These are phyloP conservation scores for Hippopotamyrus pictus DNA, from an alignment of 2,797 vertebrate species.

Conservation along the genomic window DNA sequence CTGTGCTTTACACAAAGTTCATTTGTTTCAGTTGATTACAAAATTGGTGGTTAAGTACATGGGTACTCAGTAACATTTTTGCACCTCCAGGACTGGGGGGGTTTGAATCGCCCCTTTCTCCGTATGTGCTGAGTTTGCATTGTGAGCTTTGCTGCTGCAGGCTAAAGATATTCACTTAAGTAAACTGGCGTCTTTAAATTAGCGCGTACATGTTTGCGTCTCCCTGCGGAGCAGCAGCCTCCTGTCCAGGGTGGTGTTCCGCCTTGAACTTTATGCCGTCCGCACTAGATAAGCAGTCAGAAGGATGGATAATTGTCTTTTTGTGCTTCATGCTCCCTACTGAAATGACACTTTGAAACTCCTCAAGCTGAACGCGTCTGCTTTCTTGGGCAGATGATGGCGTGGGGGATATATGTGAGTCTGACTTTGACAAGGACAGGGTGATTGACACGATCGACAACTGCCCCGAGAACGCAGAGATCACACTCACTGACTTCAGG, in stretches of 20 bases:
- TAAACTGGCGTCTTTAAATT: neutral
- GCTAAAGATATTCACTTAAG: neutral
- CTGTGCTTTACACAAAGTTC: neutral
- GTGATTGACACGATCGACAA: constrained; percentile 86
- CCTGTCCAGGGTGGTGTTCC: neutral
- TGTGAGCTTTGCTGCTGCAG: neutral
- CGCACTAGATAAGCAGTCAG: neutral
- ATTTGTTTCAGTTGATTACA: neutral
- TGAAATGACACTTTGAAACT: neutral
- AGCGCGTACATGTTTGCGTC: neutral
- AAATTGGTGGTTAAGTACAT: neutral
- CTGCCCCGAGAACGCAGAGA: constrained; percentile 93
- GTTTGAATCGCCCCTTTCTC: neutral
- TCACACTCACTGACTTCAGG: constrained; percentile 94
- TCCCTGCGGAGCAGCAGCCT: neutral
- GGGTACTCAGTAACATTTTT: neutral
- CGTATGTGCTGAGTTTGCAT: neutral
- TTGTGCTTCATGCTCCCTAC: neutral
- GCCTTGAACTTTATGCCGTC: neutral
- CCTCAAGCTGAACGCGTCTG: neutral
- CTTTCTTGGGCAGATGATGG: constrained; percentile 62
- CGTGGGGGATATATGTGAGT: constrained; percentile 81
- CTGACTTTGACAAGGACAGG: constrained; percentile 89
- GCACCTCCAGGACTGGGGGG: neutral
- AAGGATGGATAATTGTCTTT: neutral